phyloP scores from a whole-genome alignment of 1,140 invertebrate genomes.

The Diprion similis region DNA sequence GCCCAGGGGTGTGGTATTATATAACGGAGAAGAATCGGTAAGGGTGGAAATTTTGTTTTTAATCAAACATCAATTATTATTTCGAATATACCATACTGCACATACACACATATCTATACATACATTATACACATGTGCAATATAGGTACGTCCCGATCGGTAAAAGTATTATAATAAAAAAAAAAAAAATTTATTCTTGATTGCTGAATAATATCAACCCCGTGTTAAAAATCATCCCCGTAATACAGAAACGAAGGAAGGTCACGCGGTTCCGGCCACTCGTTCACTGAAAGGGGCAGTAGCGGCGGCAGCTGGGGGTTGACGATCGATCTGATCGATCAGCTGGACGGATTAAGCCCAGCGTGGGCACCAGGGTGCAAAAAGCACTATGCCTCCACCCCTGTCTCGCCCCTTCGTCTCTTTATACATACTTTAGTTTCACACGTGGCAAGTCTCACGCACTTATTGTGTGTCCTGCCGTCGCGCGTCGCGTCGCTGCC shows the following conservation, averaged over 20 bases:
- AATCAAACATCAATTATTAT: background rate
- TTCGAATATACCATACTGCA: too few relatives aligned
- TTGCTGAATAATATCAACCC: too few relatives aligned
- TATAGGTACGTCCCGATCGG: too few relatives aligned
- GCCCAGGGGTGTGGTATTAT: background rate
- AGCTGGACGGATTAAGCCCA: background rate
- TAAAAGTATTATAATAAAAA: too few relatives aligned
- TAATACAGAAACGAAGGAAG: too few relatives aligned
- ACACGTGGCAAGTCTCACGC: conserved; percentile 40
- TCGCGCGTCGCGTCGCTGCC: conserved; percentile 23
- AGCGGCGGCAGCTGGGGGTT: background rate
- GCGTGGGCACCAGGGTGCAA: background rate
- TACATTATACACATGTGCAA: too few relatives aligned
- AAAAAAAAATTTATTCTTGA: too few relatives aligned
- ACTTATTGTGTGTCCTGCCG: conserved; percentile 31
- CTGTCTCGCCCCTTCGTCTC: background rate
- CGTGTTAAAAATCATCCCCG: too few relatives aligned
- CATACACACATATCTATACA: too few relatives aligned
- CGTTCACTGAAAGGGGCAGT: too few relatives aligned
- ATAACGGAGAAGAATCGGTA: background rate
- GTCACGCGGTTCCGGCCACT: too few relatives aligned
- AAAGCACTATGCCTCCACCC: background rate
- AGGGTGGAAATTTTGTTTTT: background rate
- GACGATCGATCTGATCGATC: conserved; percentile 1
- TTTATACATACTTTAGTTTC: conserved; percentile 40